These are phyloP conservation scores for Lichenostomus cassidix DNA, from an alignment of 2,113 vertebrate species.

Conservation along the genomic window DNA sequence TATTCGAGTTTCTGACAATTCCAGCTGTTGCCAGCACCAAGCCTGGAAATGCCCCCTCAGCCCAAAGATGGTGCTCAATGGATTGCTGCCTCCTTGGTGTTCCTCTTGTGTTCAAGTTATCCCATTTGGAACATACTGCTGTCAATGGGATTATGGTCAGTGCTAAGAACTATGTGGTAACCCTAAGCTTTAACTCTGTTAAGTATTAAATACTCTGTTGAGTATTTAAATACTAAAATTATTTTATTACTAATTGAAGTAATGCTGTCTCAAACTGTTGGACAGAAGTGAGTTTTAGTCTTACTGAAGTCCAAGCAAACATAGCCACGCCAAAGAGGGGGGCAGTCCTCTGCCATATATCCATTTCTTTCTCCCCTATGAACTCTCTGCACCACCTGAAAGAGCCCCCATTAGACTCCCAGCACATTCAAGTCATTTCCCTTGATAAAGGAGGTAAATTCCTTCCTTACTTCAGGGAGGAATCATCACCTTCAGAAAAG, in stretches of 20 bases:
- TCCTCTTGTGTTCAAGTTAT: not conserved
- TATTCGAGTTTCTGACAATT: not conserved
- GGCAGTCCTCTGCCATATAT: not conserved
- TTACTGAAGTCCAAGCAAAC: not conserved
- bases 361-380: not conserved
- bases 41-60: not conserved
- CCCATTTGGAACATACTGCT: not conserved
- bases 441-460: not conserved
- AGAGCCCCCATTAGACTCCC: not conserved
- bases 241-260: not conserved
- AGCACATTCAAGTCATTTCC: not conserved
- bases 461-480: not conserved
- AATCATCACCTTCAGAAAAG: not conserved
- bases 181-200: not conserved
- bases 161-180: not conserved
- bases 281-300: not conserved
- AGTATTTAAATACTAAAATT: not conserved
- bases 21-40: not conserved
- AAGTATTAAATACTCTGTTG: not conserved
- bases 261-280: not conserved
- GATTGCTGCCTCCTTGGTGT: not conserved
- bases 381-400: not conserved
- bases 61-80: not conserved
- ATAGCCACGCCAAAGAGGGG: accelerated
- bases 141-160: not conserved